Evolutionary conservation across 2,888 invertebrate genomes (phyloP).

Genomic region (Nephrotoma guestfalica): DNA sequence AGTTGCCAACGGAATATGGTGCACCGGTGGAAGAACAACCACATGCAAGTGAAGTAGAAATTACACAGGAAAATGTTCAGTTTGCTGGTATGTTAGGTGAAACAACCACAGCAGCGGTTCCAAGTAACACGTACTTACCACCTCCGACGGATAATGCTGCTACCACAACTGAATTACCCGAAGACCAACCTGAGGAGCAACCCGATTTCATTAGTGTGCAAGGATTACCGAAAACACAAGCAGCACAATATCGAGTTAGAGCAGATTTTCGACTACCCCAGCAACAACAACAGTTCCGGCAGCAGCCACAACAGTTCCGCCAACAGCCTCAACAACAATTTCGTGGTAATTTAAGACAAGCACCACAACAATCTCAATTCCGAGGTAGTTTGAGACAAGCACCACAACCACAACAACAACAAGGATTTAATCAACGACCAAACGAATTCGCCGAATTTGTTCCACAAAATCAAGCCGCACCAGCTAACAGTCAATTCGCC

Average conservation of each 20-base stretch:
- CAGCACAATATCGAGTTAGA: conserved; percentile 2
- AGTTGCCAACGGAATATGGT: conserved; percentile 23
- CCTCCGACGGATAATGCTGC: conserved; percentile 11
- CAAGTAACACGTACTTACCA: conserved; percentile 19
- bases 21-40: conserved; percentile 14
- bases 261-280: background rate
- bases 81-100: conserved; percentile 19
- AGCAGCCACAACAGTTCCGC: conserved; percentile 6
- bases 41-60: conserved; percentile 17
- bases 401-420: background rate
- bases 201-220: conserved; percentile 12
- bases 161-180: background rate
- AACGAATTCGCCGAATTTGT: conserved; percentile 1
- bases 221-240: conserved; percentile 12
- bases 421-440: conserved; percentile 4
- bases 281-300: conserved; percentile 7
- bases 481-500: background rate
- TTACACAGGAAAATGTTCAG: conserved; percentile 23
- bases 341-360: background rate
- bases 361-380: background rate
- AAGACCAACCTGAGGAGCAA: background rate
- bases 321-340: background rate
- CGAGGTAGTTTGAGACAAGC: background rate
- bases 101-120: conserved; percentile 12
- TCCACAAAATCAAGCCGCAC: conserved; percentile 4